These are phyloP conservation scores for Dysdera silvatica DNA, from an alignment of 1,140 invertebrate genomes.

Conservation along the genomic window DNA sequence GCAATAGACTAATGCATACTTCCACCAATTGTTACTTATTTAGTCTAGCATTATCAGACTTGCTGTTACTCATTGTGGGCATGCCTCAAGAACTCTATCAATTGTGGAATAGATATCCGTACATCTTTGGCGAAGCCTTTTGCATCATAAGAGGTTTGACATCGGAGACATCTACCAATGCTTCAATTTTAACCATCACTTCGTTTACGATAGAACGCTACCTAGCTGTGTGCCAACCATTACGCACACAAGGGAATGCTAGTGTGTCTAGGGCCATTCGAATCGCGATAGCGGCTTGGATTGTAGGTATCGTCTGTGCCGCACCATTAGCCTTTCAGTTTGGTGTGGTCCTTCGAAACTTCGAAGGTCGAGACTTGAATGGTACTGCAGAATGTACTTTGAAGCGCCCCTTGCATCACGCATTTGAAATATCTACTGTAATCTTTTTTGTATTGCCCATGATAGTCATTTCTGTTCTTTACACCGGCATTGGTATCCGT, in stretches of 20 bases:
- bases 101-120: conserved; percentile 79
- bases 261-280: conserved; percentile 54
- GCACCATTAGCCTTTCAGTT: conserved; percentile 56
- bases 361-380: background rate
- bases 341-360: conserved; percentile 30
- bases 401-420: conserved; percentile 48
- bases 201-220: conserved; percentile 92
- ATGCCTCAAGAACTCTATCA: conserved; percentile 75
- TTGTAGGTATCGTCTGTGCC: conserved; percentile 56
- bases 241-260: conserved; percentile 76
- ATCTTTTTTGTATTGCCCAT: conserved; percentile 78
- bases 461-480: conserved; percentile 73
- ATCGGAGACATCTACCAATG: conserved; percentile 84
- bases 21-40: conserved; percentile 53
- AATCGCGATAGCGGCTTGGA: conserved; percentile 54
- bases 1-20: conserved; percentile 47
- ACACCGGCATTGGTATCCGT: conserved; percentile 73
- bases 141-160: conserved; percentile 74
- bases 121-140: conserved; percentile 75
- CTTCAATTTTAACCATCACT: conserved; percentile 84
- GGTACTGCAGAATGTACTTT: conserved; percentile 14
- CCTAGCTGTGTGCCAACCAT: conserved; percentile 86
- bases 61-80: conserved; percentile 48
- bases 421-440: conserved; percentile 72
- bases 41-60: conserved; percentile 56